These are phyloP conservation scores for Lepidurus packardi DNA, from an alignment of 1,140 invertebrate species.

Conservation along the genomic window DNA sequence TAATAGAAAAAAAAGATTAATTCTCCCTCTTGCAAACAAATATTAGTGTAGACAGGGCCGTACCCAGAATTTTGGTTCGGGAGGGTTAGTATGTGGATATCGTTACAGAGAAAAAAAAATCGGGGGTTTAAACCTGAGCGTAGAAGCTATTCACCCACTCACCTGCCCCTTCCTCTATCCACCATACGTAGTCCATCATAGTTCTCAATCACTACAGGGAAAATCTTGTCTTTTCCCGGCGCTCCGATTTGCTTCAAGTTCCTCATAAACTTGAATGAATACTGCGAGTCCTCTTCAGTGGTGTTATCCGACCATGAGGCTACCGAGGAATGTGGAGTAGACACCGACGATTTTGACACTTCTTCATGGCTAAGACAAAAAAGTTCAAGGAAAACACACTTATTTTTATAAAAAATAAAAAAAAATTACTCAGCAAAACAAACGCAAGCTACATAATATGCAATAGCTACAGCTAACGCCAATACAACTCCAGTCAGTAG, in stretches of 20 bases:
- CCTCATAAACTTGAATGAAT: neutral
- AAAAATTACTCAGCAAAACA: slow-evolving; percentile 1
- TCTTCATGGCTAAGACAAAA: neutral
- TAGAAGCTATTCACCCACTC: too few relatives aligned
- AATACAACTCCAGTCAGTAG: neutral
- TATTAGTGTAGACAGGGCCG: too few relatives aligned
- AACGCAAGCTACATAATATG: neutral
- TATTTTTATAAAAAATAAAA: neutral
- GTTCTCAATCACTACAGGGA: neutral
- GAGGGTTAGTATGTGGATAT: too few relatives aligned
- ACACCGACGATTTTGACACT: neutral
- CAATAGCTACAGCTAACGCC: slow-evolving; percentile 1
- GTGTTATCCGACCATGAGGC: neutral
- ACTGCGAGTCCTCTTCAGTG: neutral
- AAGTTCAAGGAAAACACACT: neutral
- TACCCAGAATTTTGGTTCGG: too few relatives aligned
- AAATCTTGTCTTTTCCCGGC: neutral
- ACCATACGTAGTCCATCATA: slow-evolving; percentile 9
- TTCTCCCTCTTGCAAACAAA: too few relatives aligned
- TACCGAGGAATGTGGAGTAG: neutral
- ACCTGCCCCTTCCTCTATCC: neutral
- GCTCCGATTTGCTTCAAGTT: neutral
- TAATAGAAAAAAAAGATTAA: neutral
- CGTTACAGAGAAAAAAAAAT: too few relatives aligned
- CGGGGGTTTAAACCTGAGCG: too few relatives aligned